A percentile compares a stretch with the other conserved stretches of the same genome.
Conservation (phyloP, 2,888 invertebrate species). For the Agonopterix heracliana region DNA sequence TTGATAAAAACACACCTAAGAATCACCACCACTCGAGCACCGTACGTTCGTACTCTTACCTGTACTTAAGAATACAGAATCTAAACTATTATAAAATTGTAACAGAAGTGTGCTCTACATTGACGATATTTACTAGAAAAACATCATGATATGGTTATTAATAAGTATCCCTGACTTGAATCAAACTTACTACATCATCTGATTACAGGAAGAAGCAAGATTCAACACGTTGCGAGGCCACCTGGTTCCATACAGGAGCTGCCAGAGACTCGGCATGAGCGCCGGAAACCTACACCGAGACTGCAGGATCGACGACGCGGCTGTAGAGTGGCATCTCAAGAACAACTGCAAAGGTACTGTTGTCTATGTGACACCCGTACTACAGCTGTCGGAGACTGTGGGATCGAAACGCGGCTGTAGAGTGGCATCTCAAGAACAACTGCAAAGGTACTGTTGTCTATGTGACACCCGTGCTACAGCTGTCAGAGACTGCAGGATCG, state of each 20-base stretch:
- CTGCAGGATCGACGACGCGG: constrained; percentile 48
- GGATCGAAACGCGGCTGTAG: constrained; percentile 50
- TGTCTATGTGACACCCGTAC: not conserved
- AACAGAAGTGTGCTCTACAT: too few relatives aligned
- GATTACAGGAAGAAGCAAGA: constrained; percentile 36
- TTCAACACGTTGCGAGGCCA: constrained; percentile 64
- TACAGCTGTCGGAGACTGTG: constrained; percentile 45
- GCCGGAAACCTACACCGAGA: constrained; percentile 56
- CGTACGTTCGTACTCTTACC: too few relatives aligned
- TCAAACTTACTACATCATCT: constrained; percentile 14
- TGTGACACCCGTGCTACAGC: constrained; percentile 7
- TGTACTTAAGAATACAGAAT: too few relatives aligned
- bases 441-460: constrained; percentile 47
- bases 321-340: constrained; percentile 62
- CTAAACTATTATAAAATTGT: too few relatives aligned
- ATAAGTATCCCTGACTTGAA: too few relatives aligned
- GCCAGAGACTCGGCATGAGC: constrained; percentile 54
- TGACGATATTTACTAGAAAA: too few relatives aligned
- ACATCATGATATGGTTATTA: too few relatives aligned
- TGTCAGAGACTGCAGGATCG: constrained; percentile 57
- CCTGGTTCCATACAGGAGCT: constrained; percentile 57
- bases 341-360: constrained; percentile 57
- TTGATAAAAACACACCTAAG: too few relatives aligned
- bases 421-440: constrained; percentile 59
- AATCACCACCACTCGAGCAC: too few relatives aligned